phyloP scores from a whole-genome alignment of 2,888 invertebrate species.

The Anodontia alba region DNA sequence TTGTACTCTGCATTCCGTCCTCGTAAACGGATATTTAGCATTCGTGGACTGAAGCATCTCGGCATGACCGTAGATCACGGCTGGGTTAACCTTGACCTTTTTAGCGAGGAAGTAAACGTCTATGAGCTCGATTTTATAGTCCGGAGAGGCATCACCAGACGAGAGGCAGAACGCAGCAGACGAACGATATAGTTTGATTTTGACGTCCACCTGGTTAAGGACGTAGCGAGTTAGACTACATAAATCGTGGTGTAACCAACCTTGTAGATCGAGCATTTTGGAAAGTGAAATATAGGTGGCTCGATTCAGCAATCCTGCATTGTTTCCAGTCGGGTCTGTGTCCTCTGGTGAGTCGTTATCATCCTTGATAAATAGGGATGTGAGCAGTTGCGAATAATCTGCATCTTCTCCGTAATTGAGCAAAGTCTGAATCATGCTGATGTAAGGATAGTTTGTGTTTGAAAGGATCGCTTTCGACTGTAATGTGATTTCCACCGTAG shows the following conservation, averaged over 20 bases:
- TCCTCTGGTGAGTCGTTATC: slow-evolving; percentile 14
- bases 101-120: neutral
- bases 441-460: neutral
- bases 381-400: slow-evolving; percentile 18
- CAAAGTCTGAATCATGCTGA: neutral
- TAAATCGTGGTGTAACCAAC: neutral
- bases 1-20: slow-evolving; percentile 1
- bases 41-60: slow-evolving; percentile 22
- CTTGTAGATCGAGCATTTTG: neutral
- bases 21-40: slow-evolving; percentile 10
- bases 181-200: slow-evolving; percentile 5
- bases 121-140: slow-evolving; percentile 11
- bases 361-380: slow-evolving; percentile 20
- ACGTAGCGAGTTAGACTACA: neutral
- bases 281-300: neutral
- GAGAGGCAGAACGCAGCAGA: neutral
- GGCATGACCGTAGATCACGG: slow-evolving; percentile 44
- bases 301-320: neutral
- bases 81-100: slow-evolving; percentile 44
- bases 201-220: slow-evolving; percentile 8
- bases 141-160: neutral
- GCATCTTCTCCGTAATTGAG: slow-evolving; percentile 27
- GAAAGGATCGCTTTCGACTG: neutral
- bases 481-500: slow-evolving; percentile 2
- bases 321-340: neutral